phyloP scores from a whole-genome alignment of 2,888 invertebrate genomes.

The Drosophila anomalipes region DNA sequence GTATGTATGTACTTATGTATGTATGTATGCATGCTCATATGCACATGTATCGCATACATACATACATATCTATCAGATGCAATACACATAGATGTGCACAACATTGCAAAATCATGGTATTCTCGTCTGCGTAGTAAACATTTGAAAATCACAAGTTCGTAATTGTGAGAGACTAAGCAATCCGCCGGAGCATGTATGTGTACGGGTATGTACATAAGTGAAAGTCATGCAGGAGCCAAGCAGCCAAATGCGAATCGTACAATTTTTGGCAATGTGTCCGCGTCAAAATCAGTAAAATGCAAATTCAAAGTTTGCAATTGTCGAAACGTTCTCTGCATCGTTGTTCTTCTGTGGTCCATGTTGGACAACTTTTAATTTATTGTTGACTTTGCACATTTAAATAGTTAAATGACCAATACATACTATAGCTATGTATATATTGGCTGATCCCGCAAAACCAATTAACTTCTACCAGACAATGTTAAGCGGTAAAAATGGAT shows the following conservation, averaged over 20 bases:
- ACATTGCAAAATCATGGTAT: constrained; percentile 6
- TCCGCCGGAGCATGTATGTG: neutral
- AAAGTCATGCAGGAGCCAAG: constrained; percentile 49
- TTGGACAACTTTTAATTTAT: constrained; percentile 29
- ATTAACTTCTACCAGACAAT: neutral
- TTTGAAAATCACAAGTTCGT: constrained; percentile 48
- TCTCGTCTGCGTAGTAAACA: constrained; percentile 37
- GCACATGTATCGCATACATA: constrained; percentile 5
- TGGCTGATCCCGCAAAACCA: constrained; percentile 1
- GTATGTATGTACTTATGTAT: neutral
- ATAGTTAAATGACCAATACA: constrained; percentile 28
- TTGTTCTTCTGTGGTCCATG: constrained; percentile 24
- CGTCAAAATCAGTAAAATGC: constrained; percentile 70
- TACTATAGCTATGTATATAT: neutral
- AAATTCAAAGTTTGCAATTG: constrained; percentile 64
- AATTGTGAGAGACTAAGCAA: constrained; percentile 46
- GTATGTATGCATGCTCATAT: constrained; percentile 3
- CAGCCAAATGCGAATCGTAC: constrained; percentile 15
- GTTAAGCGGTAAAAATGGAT: constrained; percentile 1
- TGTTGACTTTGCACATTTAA: constrained; percentile 30
- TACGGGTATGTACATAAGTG: constrained; percentile 24
- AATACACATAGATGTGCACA: constrained; percentile 21
- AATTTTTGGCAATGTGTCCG: constrained; percentile 67
- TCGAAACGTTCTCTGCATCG: constrained; percentile 36
- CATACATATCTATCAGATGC: neutral